Evolutionary conservation across 2,797 vertebrate genomes (phyloP).

Genomic region (Hippoglossus hippoglossus): DNA sequence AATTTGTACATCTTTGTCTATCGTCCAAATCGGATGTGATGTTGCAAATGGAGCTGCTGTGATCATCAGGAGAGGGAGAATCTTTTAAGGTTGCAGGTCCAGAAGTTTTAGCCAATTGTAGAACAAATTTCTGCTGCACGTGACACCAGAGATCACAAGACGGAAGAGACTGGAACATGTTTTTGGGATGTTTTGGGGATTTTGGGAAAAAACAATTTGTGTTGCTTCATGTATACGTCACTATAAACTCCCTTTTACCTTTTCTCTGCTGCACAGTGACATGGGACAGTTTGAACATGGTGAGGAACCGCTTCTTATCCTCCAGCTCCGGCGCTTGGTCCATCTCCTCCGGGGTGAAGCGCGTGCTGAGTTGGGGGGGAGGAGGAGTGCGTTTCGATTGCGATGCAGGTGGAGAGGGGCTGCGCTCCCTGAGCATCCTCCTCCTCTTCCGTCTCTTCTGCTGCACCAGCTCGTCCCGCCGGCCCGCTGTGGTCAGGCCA

Average conservation of each 20-base stretch:
- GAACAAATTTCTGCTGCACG: too few relatives aligned
- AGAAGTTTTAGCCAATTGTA: too few relatives aligned
- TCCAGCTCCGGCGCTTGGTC: slow-evolving; percentile 95
- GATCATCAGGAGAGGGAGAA: neutral
- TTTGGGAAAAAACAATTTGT: too few relatives aligned
- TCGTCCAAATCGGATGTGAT: neutral
- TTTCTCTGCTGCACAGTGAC: slow-evolving; percentile 92
- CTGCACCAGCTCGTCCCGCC: slow-evolving; percentile 90
- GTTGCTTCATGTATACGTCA: too few relatives aligned
- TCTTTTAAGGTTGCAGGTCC: too few relatives aligned
- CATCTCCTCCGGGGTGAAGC: slow-evolving; percentile 96
- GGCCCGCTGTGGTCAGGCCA: slow-evolving; percentile 91
- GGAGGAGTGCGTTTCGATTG: slow-evolving; percentile 92
- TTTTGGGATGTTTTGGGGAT: too few relatives aligned
- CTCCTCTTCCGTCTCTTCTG: slow-evolving; percentile 94
- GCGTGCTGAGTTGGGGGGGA: slow-evolving; percentile 90
- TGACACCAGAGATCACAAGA: too few relatives aligned
- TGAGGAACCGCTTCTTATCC: slow-evolving; percentile 97
- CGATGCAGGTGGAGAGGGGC: slow-evolving; percentile 89
- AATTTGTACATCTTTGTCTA: neutral
- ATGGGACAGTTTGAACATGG: slow-evolving; percentile 95
- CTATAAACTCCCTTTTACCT: slow-evolving; percentile 80
- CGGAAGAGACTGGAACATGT: too few relatives aligned
- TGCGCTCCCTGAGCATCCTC: slow-evolving; percentile 93
- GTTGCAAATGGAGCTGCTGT: neutral